A percentile compares a stretch with the other conserved stretches of the same genome.
phyloP scores from a whole-genome alignment of 2,888 invertebrate species.

The Ferdinandea cuprea region DNA sequence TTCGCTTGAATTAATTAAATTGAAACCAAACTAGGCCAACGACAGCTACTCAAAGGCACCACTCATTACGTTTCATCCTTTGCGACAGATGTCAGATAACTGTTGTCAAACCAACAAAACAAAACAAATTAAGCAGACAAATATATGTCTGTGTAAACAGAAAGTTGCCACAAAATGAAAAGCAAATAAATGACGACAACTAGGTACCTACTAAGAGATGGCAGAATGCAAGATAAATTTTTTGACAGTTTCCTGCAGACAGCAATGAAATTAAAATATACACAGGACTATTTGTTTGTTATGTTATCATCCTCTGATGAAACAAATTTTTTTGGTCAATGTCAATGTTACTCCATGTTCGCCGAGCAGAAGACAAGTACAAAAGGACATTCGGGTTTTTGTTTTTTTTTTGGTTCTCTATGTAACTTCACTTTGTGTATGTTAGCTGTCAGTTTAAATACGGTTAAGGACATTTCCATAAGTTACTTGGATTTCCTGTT shows the following conservation, averaged over 20 bases:
- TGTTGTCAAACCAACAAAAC: background rate
- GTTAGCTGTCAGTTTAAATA: constrained; percentile 5
- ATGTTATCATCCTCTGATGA: too few species aligned
- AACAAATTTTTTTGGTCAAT: too few species aligned
- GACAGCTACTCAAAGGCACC: background rate
- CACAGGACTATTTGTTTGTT: too few species aligned
- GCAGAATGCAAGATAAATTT: too few species aligned
- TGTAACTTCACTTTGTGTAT: background rate
- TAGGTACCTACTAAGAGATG: too few species aligned
- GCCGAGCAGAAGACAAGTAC: background rate
- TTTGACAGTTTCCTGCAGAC: too few species aligned
- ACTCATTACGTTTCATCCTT: background rate
- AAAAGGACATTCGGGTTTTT: background rate
- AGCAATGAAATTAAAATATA: background rate
- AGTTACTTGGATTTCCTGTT: too few species aligned
- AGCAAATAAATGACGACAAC: background rate
- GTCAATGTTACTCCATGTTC: too few species aligned
- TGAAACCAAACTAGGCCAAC: background rate
- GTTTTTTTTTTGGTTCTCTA: background rate
- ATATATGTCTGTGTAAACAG: too few species aligned
- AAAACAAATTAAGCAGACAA: too few species aligned
- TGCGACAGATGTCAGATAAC: background rate
- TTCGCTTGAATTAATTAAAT: background rate
- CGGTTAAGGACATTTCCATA: background rate
- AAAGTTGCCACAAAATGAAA: background rate